Base-by-base conservation (phyloP, 2,888 invertebrate species). In the Arenicola marina region DNA sequence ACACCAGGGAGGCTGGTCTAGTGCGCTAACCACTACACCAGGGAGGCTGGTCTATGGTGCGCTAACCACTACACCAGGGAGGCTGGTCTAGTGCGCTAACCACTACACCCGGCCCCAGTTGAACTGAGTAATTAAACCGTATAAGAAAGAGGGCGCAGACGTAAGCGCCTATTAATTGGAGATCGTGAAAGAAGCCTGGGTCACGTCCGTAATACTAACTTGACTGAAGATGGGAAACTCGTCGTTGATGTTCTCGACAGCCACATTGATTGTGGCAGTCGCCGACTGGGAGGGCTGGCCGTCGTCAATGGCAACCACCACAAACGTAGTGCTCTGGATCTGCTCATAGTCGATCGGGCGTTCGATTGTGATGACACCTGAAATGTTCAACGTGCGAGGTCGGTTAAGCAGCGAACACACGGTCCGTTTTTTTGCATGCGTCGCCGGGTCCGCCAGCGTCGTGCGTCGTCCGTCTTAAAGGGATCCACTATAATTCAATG, bases 301-400 rank as follows among this genome's bases (percentile, higher is more conserved):
- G 0, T 91, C 90, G 83, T 96, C 96, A 72, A 88, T 91, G 0
- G 92, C 95, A 1, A 89, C 86, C 0, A 93, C 89, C 0, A 89
- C 90, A 78, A 95, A 92, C 78, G 91, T 89, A 2, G 93, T 85
- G 48, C 87, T 86, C 71, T 91, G 90, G 0, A 90, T 86, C 72
- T 87, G 86, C 80, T 96, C 96, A 81, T 90, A 95, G 84, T 96
- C 95, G 56, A 96, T 89, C 18, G 90, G 87, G 70, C 89, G 87
- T 34, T 87, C 89, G 0, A 90, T 89, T 74, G 89, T 90, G 1
- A 95, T 90, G 31, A 90, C 88, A 4, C 92, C 91, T 90, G 78
- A 51, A 51, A 26, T 24, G 18, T 18, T n/a, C n/a, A n/a, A n/a
- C n/a, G n/a, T n/a, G n/a, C n/a, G n/a, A n/a, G n/a, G n/a, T n/a